Evolutionary conservation across 2,797 vertebrate genomes (phyloP).

Genomic region (Spondyliosoma cantharus): DNA sequence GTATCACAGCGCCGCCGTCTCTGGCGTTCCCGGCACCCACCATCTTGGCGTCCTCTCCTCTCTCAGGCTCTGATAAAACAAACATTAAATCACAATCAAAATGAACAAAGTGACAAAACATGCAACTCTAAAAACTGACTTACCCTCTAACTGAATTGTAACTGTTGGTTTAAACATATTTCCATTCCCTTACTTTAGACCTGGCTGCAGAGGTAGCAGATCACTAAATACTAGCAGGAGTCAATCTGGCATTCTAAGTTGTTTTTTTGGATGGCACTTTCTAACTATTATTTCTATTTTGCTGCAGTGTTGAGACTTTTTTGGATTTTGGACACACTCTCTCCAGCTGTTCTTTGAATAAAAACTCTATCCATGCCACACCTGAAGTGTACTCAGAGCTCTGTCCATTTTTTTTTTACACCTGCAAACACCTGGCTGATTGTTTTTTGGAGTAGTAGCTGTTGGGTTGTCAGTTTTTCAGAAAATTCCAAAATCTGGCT

Average conservation of each 20-base stretch:
- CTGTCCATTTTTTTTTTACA: background rate
- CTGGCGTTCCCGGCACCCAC: too few species aligned
- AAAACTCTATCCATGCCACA: slow-evolving; percentile 7
- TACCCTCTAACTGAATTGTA: background rate
- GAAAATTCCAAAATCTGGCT: background rate
- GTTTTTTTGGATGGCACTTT: slow-evolving; percentile 1
- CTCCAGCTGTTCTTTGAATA: slow-evolving; percentile 22
- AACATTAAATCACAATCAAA: too few species aligned
- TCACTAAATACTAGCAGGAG: background rate
- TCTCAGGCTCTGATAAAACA: too few species aligned
- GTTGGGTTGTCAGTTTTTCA: background rate
- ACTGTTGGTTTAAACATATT: background rate
- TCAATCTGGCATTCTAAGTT: background rate
- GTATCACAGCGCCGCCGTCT: too few species aligned
- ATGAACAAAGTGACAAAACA: too few species aligned
- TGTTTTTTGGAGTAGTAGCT: background rate
- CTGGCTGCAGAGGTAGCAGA: background rate
- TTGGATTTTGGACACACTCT: background rate
- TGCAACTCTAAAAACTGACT: too few species aligned
- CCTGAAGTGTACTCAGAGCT: background rate
- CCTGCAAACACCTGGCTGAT: background rate
- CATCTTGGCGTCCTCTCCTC: too few species aligned
- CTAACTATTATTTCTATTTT: background rate
- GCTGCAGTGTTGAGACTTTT: background rate
- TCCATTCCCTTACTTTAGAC: background rate